Evolutionary conservation across 1,140 invertebrate genomes (phyloP), one percentile per base, ranked within the genome.

Genomic region (Lithobius niger): DNA sequence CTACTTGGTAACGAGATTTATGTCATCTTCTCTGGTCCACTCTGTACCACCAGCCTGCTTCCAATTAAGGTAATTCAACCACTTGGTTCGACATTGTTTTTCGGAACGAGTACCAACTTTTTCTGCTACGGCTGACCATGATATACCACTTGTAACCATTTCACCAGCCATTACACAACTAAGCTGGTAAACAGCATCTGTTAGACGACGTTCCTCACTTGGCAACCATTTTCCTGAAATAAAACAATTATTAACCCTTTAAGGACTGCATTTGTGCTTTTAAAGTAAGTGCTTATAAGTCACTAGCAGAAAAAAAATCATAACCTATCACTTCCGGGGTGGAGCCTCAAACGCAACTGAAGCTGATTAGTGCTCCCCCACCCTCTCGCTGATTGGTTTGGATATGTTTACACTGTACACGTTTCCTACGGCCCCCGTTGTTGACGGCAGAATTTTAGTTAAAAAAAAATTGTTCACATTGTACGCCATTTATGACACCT

Each of bases 21-120:
- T 61, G 58, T 76, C 74, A 66, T 76, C 74, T 27, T 70, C 66
- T 28, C 69, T 60, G 3, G 71, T 74, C 74, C 74, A 76, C 54
- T 74, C 71, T 3, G 70, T 63, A 2, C 73, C 73, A 18, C 72
- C 72, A 53, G 68, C 67, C 56, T 71, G 66, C 58, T 75, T 75
- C 73, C 73, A 75, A 61, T 74, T 75, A 22, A 74, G 65, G 57
- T 71, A 75, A 62, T 75, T 75, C n/a, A 76, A 65, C 74, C 74
- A 76, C 59, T 76, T 76, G 27, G 73, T 75, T 2, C 74, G 65
- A 61, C 74, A 76, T 61, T 76, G 74, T 58, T 75, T 75, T 57
- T 76, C 74, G 27, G 73, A 74, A 19, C 74, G 59, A n/a, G 72
- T 74, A 3, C 63, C 64, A 10, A 76, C 74, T 48, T 65, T 61